Conservation (phyloP, 2,888 invertebrate species). For the Ophion ventricosus region DNA sequence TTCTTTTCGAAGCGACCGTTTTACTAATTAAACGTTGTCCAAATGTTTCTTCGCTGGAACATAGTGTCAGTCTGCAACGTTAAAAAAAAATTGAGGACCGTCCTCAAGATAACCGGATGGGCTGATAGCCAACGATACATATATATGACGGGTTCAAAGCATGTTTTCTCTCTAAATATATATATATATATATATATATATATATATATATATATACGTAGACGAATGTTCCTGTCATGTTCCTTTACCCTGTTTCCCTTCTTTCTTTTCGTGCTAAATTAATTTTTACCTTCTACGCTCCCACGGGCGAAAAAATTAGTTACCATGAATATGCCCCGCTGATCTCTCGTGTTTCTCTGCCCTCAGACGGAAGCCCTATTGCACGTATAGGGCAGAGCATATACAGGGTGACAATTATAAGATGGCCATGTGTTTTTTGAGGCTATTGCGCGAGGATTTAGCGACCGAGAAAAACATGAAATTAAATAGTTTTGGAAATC, state of each 20-base stretch:
- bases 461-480: too few relatives aligned
- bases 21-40: slow-evolving; percentile 19
- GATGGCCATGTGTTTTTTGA: too few relatives aligned
- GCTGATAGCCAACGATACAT: too few relatives aligned
- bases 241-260: slow-evolving; percentile 27
- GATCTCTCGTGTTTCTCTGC: slow-evolving; percentile 39
- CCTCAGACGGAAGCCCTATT: slow-evolving; percentile 21
- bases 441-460: too few relatives aligned
- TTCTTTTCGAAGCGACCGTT: neutral
- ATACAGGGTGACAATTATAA: neutral
- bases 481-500: too few relatives aligned
- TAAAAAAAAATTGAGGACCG: too few relatives aligned
- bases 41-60: slow-evolving; percentile 12
- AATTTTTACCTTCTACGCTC: slow-evolving; percentile 69
- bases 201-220: slow-evolving; percentile 14
- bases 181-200: slow-evolving; percentile 3
- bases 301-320: slow-evolving; percentile 73
- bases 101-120: too few relatives aligned
- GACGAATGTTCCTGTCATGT: slow-evolving; percentile 41
- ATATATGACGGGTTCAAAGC: neutral
- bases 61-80: too few relatives aligned
- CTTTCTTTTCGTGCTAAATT: slow-evolving; percentile 69
- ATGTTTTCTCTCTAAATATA: neutral
- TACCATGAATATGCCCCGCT: slow-evolving; percentile 69
- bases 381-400: neutral